Evolutionary conservation across 1,140 invertebrate species (phyloP).

Genomic region (Drosophila arizonae): DNA sequence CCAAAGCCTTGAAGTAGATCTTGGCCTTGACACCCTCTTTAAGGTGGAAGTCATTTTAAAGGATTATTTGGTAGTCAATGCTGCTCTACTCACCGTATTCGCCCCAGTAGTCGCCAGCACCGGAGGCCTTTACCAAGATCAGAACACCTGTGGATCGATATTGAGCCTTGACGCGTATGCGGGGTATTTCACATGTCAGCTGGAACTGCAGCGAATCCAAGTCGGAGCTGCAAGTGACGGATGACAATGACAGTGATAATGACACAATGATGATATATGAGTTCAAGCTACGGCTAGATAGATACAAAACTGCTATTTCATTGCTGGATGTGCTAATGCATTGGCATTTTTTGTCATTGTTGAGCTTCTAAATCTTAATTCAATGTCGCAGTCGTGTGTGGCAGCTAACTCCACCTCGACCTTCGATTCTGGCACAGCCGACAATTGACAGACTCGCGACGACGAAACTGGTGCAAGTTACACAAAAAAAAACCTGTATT

Average conservation of each 20-base stretch:
- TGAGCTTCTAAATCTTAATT: conserved; percentile 14
- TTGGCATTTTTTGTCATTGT: conserved; percentile 28
- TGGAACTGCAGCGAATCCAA: conserved; percentile 90
- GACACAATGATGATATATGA: conserved; percentile 44
- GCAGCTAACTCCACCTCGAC: conserved; percentile 39
- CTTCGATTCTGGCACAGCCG: conserved; percentile 22
- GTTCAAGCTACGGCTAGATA: conserved; percentile 24
- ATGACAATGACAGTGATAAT: conserved; percentile 69
- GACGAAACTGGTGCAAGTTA: conserved; percentile 37
- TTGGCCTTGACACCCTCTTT: conserved; percentile 92
- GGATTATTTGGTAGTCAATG: background rate
- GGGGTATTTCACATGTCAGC: conserved; percentile 89
- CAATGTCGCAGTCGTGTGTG: conserved; percentile 42
- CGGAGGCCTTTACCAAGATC: conserved; percentile 90
- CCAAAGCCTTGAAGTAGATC: conserved; percentile 89
- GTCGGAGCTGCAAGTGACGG: conserved; percentile 85
- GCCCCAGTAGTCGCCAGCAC: conserved; percentile 93
- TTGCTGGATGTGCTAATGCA: conserved; percentile 46
- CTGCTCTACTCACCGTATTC: conserved; percentile 87
- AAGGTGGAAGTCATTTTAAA: conserved; percentile 8
- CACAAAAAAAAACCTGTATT: conserved; percentile 28
- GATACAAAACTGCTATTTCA: conserved; percentile 63
- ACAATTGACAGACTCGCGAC: conserved; percentile 14
- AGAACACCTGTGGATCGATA: conserved; percentile 91
- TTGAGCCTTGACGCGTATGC: conserved; percentile 88